Base-by-base conservation (phyloP, 2,113 vertebrate genomes). In the Heteronetta atricapilla region DNA sequence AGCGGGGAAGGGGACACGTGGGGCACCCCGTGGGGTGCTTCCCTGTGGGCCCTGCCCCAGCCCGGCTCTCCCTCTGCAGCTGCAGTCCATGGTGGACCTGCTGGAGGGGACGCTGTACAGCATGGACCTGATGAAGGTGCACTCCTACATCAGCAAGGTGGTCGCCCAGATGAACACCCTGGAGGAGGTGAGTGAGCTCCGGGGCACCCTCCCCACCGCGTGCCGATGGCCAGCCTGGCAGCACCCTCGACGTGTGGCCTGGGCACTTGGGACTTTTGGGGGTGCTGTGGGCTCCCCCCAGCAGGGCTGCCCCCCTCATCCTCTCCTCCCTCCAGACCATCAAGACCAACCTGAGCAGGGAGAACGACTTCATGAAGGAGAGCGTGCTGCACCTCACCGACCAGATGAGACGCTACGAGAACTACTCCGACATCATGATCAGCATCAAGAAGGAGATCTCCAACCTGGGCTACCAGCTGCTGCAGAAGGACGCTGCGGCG, bases 401-500 rank as follows among this genome's bases (percentile, higher is more conserved):
- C 95, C 99, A 99, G 97, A 98, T 99, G 95, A 98, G 97, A 86
- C 98, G 97, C 86, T 99, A 99, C 0, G 99, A 99, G 97, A 99
- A 99, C 97, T 99, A 99, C 94, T 99, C 99, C 0, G 99, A 99
- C 96, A 98, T 99, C 81, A 99, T 99, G 99, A 97, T 99, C 97
- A 98, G 99, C 98, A 99, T 99, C 95, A 99, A 99, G 98, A 99
- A 99, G 94, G 99, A 99, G 93, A 99, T 99, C 95, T 98, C 99
- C 93, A 98, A 98, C 90, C 98, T 99, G 95, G 98, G 99, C 80
- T 98, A 99, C 68, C 99, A 99, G 98, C 97, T 99, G 94, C 98
- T 99, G 40, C 99, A 99, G 98, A 99, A 99, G 89, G 99, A 99
- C 5, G 97, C 98, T 0, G 95, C 97, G 1, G 94, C 94, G 2